Conservation (phyloP, 2,113 vertebrate genomes). For the Mormyrus lacerda region DNA sequence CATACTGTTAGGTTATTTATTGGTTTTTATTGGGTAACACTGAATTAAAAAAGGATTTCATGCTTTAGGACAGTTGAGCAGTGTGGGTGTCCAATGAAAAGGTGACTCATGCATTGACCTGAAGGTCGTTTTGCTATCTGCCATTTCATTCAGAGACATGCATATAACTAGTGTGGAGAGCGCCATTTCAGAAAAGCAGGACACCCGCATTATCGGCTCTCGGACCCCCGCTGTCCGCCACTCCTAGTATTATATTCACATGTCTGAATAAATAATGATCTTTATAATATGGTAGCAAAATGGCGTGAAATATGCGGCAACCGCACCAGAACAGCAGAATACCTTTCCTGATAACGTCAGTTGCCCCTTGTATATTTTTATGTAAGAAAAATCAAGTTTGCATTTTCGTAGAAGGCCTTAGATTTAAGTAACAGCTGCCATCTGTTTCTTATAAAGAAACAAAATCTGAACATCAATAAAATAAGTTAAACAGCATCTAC, state of each 20-base stretch:
- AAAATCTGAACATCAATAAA: not conserved
- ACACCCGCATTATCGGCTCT: not conserved
- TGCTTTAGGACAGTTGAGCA: not conserved
- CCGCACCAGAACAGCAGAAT: not conserved
- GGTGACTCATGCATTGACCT: conserved; percentile 7
- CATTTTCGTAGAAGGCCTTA: not conserved
- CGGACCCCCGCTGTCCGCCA: not conserved
- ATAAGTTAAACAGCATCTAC: conserved; percentile 1
- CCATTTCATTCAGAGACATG: not conserved
- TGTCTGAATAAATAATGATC: not conserved
- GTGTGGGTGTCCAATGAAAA: not conserved
- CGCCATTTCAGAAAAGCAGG: not conserved
- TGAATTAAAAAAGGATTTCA: not conserved
- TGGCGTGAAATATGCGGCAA: not conserved
- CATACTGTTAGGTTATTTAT: not conserved
- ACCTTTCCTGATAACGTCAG: not conserved
- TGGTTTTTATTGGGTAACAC: not conserved
- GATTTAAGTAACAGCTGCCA: not conserved
- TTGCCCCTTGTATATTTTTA: not conserved
- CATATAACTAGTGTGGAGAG: conserved; percentile 2
- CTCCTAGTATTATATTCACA: not conserved
- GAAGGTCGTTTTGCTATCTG: not conserved
- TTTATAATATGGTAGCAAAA: not conserved
- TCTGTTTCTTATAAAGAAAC: not conserved
- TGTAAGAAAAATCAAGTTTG: not conserved